Conservation (phyloP, 2,888 invertebrate genomes). For the Argynnis bischoffii region DNA sequence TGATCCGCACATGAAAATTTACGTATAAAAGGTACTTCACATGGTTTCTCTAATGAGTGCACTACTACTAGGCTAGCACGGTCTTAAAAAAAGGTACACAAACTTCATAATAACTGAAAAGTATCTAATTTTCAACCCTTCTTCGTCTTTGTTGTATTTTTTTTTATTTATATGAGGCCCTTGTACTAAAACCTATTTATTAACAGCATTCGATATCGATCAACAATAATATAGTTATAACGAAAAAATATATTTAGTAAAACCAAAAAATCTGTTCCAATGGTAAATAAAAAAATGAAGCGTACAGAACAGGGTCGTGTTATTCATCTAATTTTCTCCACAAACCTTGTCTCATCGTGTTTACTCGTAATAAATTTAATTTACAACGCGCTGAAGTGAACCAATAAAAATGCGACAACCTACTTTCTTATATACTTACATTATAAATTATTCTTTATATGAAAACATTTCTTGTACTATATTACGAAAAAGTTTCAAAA, state of each 20-base stretch:
- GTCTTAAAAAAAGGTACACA: too few relatives aligned
- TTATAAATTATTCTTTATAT: neutral
- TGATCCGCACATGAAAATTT: too few relatives aligned
- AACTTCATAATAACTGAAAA: too few relatives aligned
- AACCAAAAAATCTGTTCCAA: slow-evolving; percentile 22
- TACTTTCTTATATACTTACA: neutral
- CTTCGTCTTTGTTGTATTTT: too few relatives aligned
- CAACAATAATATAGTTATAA: neutral
- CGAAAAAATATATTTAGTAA: neutral
- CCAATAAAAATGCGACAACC: slow-evolving; percentile 26
- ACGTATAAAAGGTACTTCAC: too few relatives aligned
- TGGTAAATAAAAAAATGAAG: slow-evolving; percentile 38
- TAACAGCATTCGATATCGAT: neutral
- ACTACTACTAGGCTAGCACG: too few relatives aligned
- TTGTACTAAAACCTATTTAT: too few relatives aligned
- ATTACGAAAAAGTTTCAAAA: too few relatives aligned
- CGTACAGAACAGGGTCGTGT: slow-evolving; percentile 8
- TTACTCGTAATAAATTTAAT: slow-evolving; percentile 64
- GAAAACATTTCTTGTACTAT: too few relatives aligned
- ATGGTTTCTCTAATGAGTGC: too few relatives aligned
- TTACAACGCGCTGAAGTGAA: slow-evolving; percentile 50
- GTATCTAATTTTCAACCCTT: too few relatives aligned
- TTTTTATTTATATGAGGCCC: too few relatives aligned
- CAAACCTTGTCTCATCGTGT: slow-evolving; percentile 54
- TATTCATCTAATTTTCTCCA: slow-evolving; percentile 40